These are phyloP conservation scores for Aphrocallistes beatrix DNA, from an alignment of 37 sponge, comb jelly and placozoan species.

Conservation along the genomic window DNA sequence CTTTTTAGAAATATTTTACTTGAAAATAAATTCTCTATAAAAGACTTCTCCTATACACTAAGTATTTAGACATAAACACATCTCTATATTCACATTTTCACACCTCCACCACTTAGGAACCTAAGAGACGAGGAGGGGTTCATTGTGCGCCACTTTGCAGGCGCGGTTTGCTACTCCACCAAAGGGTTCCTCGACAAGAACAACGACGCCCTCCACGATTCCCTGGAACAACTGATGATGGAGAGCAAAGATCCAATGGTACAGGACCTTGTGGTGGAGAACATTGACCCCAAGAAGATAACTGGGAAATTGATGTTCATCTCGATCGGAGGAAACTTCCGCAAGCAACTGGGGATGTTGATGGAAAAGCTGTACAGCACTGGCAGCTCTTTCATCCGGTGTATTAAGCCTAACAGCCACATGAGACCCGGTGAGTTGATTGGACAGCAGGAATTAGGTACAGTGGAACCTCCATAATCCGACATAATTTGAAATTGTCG, in stretches of 20 bases:
- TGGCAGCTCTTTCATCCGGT: slow-evolving; percentile 83
- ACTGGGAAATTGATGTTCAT: slow-evolving; percentile 60
- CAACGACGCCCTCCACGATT: slow-evolving; percentile 83
- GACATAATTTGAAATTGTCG: too few species aligned
- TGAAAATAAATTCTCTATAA: too few species aligned
- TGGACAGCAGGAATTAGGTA: slow-evolving; percentile 62
- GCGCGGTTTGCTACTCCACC: slow-evolving; percentile 91
- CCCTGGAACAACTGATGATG: slow-evolving; percentile 64
- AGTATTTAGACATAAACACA: too few species aligned
- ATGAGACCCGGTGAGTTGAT: slow-evolving; percentile 59
- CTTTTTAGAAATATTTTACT: too few species aligned
- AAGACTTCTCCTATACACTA: too few species aligned
- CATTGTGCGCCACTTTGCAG: slow-evolving; percentile 87
- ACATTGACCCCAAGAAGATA: slow-evolving; percentile 20
- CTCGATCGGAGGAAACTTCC: slow-evolving; percentile 83
- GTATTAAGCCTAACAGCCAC: slow-evolving; percentile 82
- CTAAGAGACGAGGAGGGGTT: slow-evolving; percentile 82
- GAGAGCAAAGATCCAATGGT: slow-evolving; percentile 56
- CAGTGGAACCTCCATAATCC: too few species aligned
- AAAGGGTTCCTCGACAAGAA: slow-evolving; percentile 87
- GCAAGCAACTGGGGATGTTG: slow-evolving; percentile 63
- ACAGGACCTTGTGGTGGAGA: slow-evolving; percentile 31
- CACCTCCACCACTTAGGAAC: slow-evolving; percentile 29
- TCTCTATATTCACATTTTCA: too few species aligned
- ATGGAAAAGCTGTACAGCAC: slow-evolving; percentile 66